These are phyloP conservation scores for Nycticebus coucang DNA, from an alignment of 2,113 vertebrate genomes.

Conservation along the genomic window DNA sequence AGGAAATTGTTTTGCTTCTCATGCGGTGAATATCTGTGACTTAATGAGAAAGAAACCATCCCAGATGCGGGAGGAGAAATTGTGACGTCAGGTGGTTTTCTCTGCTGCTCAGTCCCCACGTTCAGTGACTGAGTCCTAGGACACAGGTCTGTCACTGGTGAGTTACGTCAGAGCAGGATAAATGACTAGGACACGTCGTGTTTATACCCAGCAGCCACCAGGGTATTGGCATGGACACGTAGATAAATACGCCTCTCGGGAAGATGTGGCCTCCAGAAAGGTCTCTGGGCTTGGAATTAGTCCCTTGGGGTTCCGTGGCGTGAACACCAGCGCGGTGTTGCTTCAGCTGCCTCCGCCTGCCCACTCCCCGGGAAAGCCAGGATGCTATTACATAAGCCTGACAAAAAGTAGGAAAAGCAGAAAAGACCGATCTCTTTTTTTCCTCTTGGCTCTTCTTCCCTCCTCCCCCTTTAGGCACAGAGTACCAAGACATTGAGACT, in stretches of 20 bases:
- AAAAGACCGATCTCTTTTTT: conserved; percentile 74
- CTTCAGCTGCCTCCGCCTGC: background rate
- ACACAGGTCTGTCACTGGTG: background rate
- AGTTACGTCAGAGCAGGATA: background rate
- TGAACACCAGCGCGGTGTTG: background rate
- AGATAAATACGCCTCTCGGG: background rate
- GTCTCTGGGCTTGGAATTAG: background rate
- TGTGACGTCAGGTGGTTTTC: background rate
- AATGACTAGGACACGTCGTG: background rate
- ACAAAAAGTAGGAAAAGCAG: conserved; percentile 38
- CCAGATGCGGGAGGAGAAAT: conserved; percentile 15
- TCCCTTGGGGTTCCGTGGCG: background rate
- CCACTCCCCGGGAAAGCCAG: background rate
- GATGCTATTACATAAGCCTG: background rate
- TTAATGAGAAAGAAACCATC: background rate
- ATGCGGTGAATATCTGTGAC: background rate
- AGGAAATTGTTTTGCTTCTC: background rate
- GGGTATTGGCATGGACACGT: background rate
- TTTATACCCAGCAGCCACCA: background rate
- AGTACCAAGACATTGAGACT: conserved; percentile 67
- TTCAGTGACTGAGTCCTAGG: background rate
- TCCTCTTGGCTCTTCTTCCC: conserved; percentile 73
- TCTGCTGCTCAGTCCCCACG: background rate
- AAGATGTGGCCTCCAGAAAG: background rate
- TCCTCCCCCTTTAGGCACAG: conserved; percentile 69